Base-by-base conservation (phyloP, 1,140 invertebrate genomes). In the Danaus plexippus region DNA sequence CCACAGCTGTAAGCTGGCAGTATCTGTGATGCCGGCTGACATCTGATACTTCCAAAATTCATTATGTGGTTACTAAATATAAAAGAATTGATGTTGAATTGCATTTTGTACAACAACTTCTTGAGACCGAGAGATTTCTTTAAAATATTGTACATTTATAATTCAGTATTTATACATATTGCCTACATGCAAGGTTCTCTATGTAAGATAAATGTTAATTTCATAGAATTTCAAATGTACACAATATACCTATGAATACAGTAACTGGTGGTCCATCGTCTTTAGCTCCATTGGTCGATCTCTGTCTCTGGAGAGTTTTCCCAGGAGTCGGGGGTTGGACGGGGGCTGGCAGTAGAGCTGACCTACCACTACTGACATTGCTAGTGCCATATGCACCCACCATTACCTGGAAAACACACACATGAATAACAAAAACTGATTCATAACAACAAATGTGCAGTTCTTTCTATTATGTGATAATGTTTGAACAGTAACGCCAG, bases 231-330 rank as follows among this genome's bases (percentile, higher is more conserved):
- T 32, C 9, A n/a, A n/a, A n/a, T n/a, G n/a, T n/a, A n/a, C 45
- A 47, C 8, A n/a, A 77, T 71, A 60, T 73, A 90, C 89, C 90
- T 47, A 99, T 96, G 88, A 99, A 99, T 1, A 1, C 15, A 15
- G 15, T 15, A 11, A 99, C 97, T 0, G 96, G 92, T 0, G 97
- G 96, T 1, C 95, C 96, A 52, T 91, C 89, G 9, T 79, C 72
- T 45, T 80, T 77, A n/a, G 68, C 67, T 8, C 75, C 81, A 65
- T 81, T 89, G 66, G 71, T 80, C 63, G 74, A 74, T 68, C 64
- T 74, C 48, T 64, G 62, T 5, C 62, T 80, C 74, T 47, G 84
- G 69, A 48, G 74, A 63, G 85, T 71, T 67, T 87, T 76, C 71
- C 71, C 84, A 60, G 67, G 75, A 69, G 72, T 72, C 15, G 71